Evolutionary conservation across 2,797 vertebrate species (phyloP).

Genomic region (Onychomys leucogaster): DNA sequence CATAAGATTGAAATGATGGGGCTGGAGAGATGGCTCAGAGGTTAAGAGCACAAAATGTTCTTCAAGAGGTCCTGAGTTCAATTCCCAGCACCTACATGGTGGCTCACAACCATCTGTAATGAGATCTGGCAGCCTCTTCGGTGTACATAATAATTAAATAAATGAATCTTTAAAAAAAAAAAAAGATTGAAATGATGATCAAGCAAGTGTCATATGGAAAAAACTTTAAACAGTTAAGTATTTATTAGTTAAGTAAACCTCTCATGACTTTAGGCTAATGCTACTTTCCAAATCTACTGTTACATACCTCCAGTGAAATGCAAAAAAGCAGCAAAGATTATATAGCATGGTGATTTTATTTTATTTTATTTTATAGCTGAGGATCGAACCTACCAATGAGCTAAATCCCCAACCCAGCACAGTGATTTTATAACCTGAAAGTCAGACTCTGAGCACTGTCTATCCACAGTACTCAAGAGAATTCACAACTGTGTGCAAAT

Average conservation of each 20-base stretch:
- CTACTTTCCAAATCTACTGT: conserved; percentile 30
- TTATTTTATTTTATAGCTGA: no score
- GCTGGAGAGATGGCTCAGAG: no score
- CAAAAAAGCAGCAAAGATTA: background rate
- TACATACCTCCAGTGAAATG: conserved; percentile 35
- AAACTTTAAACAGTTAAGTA: background rate
- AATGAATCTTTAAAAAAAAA: no score
- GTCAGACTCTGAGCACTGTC: background rate
- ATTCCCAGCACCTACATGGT: no score
- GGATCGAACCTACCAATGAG: no score
- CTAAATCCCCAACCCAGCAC: no score
- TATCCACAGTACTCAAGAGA: background rate
- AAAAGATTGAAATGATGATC: background rate
- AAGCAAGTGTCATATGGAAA: background rate
- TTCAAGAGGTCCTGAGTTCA: no score
- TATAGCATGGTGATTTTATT: background rate
- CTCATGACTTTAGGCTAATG: background rate
- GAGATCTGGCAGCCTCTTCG: no score
- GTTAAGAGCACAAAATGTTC: no score
- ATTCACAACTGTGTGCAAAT: background rate
- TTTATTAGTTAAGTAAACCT: background rate
- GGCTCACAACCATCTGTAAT: no score
- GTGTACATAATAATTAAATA: no score
- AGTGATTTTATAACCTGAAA: background rate
- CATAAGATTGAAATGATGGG: conserved; percentile 25